Evolutionary conservation across 2,113 vertebrate genomes (phyloP), one percentile per base, ranked within the genome.

Genomic region (Tamias sibiricus): DNA sequence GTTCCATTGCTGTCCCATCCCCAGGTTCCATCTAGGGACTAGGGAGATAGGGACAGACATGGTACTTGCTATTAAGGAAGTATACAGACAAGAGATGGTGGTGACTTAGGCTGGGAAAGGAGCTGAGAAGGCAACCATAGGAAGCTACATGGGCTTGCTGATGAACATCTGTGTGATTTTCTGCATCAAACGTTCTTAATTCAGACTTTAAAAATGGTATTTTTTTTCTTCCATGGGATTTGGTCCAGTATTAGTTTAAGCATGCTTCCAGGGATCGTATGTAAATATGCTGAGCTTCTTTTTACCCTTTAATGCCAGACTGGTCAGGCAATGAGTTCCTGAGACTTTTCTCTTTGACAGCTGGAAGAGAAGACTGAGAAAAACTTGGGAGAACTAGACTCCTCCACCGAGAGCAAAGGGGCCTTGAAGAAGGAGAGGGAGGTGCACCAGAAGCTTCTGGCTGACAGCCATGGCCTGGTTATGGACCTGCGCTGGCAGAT

Each of bases 401-500:
- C 98, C 47, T 0, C 71, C 2, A n/a, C 49, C 0, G 99, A 99
- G 54, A 85, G 96, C 91, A 99, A 98, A 72, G 98, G 97, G 37
- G 94, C 97, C 47, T 94, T 99, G 30, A 98, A 98, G 93, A 98
- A 97, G 97, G 99, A 99, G 98, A 98, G 99, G 4, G 99, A 99
- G 96, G 99, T 99, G 74, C 99, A 99, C 93, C 99, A 97, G 98
- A 99, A 99, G 52, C 99, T 99, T 77, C 98, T 99, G 83, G 99
- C 99, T 0, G 99, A 99, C 87, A 99, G 99, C 96, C 99, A 99
- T 49, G 96, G 98, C 76, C 97, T 99, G 88, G 99, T 99, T 44
- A 98, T 99, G 99, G 99, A 99, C 97, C 99, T 99, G 47, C 99
- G 99, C 97, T 99, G 99, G 99, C 99, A 99, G 98, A 99, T 99